A percentile compares a stretch with the other conserved stretches of the same genome.
phyloP scores from a whole-genome alignment of 2,797 vertebrate species.

The Florisuga fusca region DNA sequence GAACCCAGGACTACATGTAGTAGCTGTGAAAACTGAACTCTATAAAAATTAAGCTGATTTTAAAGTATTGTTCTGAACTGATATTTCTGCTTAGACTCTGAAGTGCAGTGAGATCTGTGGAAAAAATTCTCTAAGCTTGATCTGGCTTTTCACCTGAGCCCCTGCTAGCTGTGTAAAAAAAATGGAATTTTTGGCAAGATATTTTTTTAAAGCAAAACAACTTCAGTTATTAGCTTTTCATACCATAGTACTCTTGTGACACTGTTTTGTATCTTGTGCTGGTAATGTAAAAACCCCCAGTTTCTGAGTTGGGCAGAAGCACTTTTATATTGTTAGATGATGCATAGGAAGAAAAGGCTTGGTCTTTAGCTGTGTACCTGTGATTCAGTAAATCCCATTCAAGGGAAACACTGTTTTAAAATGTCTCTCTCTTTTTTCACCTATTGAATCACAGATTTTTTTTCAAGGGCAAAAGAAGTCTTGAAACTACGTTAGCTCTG shows the following conservation, averaged over 20 bases:
- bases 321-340: not conserved
- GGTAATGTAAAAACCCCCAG: not conserved
- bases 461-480: not conserved
- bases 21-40: not conserved
- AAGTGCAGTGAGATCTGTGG: not conserved
- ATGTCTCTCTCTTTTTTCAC: not conserved
- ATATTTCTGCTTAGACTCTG: not conserved
- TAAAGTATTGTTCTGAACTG: not conserved
- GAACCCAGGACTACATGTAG: not conserved
- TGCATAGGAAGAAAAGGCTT: not conserved
- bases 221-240: not conserved
- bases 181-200: not conserved
- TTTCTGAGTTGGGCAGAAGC: not conserved
- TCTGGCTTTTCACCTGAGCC: not conserved
- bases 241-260: not conserved
- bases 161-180: not conserved
- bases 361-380: not conserved
- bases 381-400: not conserved
- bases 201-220: not conserved
- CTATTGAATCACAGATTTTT: not conserved
- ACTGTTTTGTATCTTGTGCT: not conserved
- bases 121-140: not conserved
- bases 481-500: not conserved
- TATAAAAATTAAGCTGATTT: not conserved
- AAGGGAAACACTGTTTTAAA: not conserved